A percentile compares a stretch with the other conserved stretches of the same genome.
phyloP scores from a whole-genome alignment of 2,888 invertebrate genomes.

The Sphecodes monilicornis region DNA sequence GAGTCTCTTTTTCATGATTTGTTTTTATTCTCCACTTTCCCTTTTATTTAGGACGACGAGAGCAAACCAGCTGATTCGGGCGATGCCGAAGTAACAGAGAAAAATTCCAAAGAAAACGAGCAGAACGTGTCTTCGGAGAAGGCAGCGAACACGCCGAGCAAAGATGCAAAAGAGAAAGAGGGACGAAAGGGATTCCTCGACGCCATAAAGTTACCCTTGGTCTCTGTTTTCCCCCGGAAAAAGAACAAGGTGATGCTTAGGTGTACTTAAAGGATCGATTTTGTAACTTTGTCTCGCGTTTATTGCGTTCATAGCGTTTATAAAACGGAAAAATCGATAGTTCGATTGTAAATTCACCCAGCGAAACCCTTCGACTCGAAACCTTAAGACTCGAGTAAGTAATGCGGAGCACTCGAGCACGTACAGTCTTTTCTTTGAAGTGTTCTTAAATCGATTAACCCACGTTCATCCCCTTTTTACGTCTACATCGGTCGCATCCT shows the following conservation, averaged over 20 bases:
- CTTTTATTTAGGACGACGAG: conserved; percentile 76
- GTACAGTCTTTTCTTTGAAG: conserved; percentile 36
- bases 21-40: not conserved
- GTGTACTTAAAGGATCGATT: not conserved
- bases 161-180: conserved; percentile 77
- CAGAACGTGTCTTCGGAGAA: conserved; percentile 77
- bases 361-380: conserved; percentile 35
- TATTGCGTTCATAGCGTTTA: not conserved
- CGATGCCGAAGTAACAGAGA: conserved; percentile 69
- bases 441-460: conserved; percentile 12
- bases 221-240: conserved; percentile 84
- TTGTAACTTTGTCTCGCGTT: conserved; percentile 4
- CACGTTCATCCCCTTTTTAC: conserved; percentile 9
- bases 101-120: conserved; percentile 75
- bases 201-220: conserved; percentile 88
- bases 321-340: not conserved
- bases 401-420: conserved; percentile 39
- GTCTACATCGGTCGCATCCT: not conserved
- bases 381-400: conserved; percentile 22
- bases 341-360: not conserved
- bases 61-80: conserved; percentile 79
- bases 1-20: not conserved
- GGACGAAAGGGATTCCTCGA: conserved; percentile 85
- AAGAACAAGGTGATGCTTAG: conserved; percentile 77
- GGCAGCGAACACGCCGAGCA: conserved; percentile 75